Evolutionary conservation across 2,113 vertebrate genomes (phyloP).

Genomic region (Amblyornis subalaris): DNA sequence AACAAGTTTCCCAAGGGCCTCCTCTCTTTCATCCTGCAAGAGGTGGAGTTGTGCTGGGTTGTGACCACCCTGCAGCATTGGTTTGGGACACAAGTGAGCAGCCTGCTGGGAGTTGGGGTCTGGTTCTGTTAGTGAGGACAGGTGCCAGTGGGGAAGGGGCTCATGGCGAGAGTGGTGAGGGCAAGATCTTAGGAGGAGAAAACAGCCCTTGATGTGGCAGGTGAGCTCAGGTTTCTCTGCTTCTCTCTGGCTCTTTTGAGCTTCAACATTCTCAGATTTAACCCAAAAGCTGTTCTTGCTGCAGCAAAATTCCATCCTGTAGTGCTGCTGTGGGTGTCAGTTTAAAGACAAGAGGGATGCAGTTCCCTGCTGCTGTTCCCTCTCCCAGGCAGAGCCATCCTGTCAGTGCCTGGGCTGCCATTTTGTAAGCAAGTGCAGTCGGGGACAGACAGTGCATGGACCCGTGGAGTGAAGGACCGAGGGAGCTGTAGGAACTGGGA

Average conservation of each 20-base stretch:
- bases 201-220: background rate
- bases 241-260: background rate
- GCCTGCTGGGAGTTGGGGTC: background rate
- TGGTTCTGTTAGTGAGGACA: background rate
- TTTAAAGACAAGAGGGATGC: background rate
- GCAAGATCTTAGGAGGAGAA: background rate
- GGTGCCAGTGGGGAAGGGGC: background rate
- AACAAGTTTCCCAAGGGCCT: background rate
- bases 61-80: background rate
- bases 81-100: background rate
- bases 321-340: background rate
- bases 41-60: background rate
- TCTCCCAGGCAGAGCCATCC: background rate
- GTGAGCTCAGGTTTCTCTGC: background rate
- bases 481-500: background rate
- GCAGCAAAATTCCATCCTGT: background rate
- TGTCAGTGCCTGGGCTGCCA: background rate
- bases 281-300: background rate
- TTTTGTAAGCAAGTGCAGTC: background rate
- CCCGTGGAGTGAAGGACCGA: rapidly evolving
- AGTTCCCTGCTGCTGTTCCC: background rate
- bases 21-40: background rate
- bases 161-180: background rate
- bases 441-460: background rate
- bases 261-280: background rate